Evolutionary conservation across 2,888 invertebrate species (phyloP), one percentile per base, ranked within the genome.

Genomic region (Antitype chi): DNA sequence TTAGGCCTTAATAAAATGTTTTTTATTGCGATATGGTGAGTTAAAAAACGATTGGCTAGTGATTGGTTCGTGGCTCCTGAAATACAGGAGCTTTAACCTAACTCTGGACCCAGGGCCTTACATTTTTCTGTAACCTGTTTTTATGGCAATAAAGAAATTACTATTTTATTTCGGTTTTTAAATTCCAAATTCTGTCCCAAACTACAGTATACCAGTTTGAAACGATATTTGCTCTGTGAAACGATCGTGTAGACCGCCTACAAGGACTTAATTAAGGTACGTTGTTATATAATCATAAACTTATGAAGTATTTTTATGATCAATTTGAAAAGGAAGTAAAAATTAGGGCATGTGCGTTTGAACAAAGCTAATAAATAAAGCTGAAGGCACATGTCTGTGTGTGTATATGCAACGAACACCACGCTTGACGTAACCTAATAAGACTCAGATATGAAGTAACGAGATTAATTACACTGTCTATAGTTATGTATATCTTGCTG

Each of bases 381-480:
- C 28, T 55, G 28, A n/a, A 71, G 8, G 0, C 49, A 80, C 17
- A 43, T 6, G 15, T 66, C 17, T 7, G 9, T 43, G 20, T 60
- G 55, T 49, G 55, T 62, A 49, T 71, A 70, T 47, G 70, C 78
- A 81, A 73, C 23, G 62, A 20, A 47, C 57, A 74, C 52, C 43
- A 77, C 47, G 85, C 76, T 74, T 63, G 63, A 70, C 72, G 25
- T 62, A 63, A 28, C 60, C 67, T 62, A 63, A 74, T 69, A 32
- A 76, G 32, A 82, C 53, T 20, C 32, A 20, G 62, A 25, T 78
- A 75, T 71, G 73, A 64, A 81, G 77, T 87, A 80, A 84, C 72
- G 59, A 74, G 77, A 82, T 82, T 84, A 82, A 82, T 82, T 77
- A 69, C 75, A 60, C 17, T 55, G 57, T 60, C 43, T 55, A 70